Evolutionary conservation across 1,140 invertebrate genomes (phyloP).

Genomic region (Drosophila mayri): DNA sequence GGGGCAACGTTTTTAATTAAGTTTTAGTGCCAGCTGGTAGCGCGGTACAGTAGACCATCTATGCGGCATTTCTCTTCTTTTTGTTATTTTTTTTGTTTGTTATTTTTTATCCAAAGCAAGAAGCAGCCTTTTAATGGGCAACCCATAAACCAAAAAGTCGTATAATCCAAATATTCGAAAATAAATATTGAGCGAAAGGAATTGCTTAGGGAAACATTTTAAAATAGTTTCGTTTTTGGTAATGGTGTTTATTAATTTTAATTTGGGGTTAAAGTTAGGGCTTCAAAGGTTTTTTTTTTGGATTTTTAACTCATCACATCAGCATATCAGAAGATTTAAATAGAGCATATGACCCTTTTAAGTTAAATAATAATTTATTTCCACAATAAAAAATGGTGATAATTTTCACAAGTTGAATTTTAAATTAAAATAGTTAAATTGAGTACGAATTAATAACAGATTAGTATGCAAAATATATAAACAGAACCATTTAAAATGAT

Average conservation of each 20-base stretch:
- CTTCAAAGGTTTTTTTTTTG: background rate
- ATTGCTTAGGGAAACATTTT: conserved; percentile 4
- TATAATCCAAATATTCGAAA: conserved; percentile 7
- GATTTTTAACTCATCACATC: background rate
- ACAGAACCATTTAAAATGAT: too few species aligned
- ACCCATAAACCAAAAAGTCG: conserved; percentile 38
- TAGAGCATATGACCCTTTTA: background rate
- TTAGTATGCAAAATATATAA: background rate
- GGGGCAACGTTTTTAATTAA: conserved; percentile 78
- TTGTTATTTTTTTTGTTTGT: background rate
- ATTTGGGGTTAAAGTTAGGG: background rate
- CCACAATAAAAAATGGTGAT: too few species aligned
- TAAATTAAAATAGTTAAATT: too few species aligned
- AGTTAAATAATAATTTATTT: background rate
- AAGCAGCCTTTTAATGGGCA: conserved; percentile 40
- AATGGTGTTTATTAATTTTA: conserved; percentile 4
- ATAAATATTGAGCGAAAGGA: background rate
- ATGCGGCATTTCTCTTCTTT: conserved; percentile 19
- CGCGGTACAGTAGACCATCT: conserved; percentile 46
- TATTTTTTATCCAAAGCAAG: conserved; percentile 40
- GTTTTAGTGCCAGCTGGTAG: conserved; percentile 61
- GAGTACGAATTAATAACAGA: background rate
- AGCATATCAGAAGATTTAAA: background rate
- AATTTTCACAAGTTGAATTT: too few species aligned
- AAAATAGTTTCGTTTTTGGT: conserved; percentile 14